Conservation (phyloP, 2,888 invertebrate genomes). For the Acrobasis suavella region DNA sequence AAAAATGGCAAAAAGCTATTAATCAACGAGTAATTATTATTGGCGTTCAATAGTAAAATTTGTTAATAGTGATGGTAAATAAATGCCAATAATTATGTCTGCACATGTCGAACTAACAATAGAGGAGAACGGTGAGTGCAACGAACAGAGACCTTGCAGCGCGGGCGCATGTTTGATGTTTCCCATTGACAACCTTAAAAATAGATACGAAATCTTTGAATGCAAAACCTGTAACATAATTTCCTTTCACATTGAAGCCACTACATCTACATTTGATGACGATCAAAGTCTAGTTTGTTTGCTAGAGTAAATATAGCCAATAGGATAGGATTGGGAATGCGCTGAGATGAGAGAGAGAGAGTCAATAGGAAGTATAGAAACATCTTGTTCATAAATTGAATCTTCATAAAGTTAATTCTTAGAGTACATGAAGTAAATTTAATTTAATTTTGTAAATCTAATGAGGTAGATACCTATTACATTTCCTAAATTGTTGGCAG, state of each 20-base stretch:
- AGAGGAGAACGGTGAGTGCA: slow-evolving; percentile 40
- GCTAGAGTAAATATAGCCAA: no score
- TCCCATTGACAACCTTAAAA: not conserved
- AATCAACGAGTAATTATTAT: slow-evolving; percentile 28
- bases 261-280: no score
- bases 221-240: not conserved
- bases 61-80: slow-evolving; percentile 24
- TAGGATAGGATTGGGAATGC: no score
- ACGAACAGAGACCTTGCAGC: slow-evolving; percentile 5
- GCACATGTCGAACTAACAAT: slow-evolving; percentile 46
- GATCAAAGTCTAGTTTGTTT: no score
- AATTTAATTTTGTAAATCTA: no score
- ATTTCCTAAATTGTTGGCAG: no score
- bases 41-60: slow-evolving; percentile 28
- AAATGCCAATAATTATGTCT: slow-evolving; percentile 28
- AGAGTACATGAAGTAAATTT: no score
- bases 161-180: not conserved
- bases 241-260: not conserved
- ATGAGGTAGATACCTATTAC: no score
- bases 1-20: slow-evolving; percentile 26
- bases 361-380: no score
- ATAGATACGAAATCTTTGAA: not conserved
- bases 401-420: no score
- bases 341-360: no score
- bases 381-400: no score